phyloP scores from a whole-genome alignment of 2,113 vertebrate species.

The Struthio camelus region DNA sequence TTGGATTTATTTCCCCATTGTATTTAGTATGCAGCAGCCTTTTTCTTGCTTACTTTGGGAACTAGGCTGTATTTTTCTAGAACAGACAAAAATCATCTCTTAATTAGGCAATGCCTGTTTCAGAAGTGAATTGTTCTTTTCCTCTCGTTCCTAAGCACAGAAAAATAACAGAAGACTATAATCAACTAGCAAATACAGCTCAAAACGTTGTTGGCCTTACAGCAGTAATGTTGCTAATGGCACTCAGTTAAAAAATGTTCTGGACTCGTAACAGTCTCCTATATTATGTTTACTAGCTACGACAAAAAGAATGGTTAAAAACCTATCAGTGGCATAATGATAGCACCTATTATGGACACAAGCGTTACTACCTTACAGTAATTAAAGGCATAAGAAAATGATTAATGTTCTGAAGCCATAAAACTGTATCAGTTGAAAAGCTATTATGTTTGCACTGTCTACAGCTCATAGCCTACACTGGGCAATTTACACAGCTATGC shows the following conservation, averaged over 20 bases:
- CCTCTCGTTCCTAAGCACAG: background rate
- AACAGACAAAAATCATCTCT: background rate
- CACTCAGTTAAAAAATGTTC: background rate
- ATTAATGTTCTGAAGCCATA: constrained; percentile 60
- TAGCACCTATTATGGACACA: constrained; percentile 54
- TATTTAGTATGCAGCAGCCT: background rate
- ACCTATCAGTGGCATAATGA: constrained; percentile 18
- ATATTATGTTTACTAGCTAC: constrained; percentile 11
- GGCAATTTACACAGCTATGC: constrained; percentile 11
- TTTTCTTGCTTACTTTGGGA: background rate
- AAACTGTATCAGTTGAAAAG: constrained; percentile 22
- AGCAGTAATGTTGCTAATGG: background rate
- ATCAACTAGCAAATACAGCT: background rate
- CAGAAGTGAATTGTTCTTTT: background rate
- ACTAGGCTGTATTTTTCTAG: background rate
- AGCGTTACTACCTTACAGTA: constrained; percentile 42
- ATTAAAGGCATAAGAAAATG: constrained; percentile 67
- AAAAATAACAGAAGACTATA: background rate
- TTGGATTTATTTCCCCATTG: background rate
- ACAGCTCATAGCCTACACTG: background rate
- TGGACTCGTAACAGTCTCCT: background rate
- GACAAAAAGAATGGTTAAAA: constrained; percentile 62
- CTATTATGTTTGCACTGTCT: constrained; percentile 28
- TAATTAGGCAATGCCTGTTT: background rate
- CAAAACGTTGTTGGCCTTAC: background rate